Conservation (phyloP, 2,888 invertebrate species). For the Cylloceria caligata region DNA sequence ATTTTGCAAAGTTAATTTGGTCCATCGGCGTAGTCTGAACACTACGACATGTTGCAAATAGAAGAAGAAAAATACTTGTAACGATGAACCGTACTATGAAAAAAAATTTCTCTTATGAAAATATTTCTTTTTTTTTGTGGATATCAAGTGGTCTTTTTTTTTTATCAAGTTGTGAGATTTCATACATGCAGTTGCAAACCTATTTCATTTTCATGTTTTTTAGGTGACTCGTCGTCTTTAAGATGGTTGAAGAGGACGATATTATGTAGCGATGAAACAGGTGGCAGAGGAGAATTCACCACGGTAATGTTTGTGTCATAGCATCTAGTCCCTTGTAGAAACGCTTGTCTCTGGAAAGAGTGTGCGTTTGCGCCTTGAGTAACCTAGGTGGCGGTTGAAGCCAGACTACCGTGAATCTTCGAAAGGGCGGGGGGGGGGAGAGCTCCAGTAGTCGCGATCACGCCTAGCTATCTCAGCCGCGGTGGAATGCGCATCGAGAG, state of each 20-base stretch:
- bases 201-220: too few species aligned
- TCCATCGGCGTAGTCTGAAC: too few species aligned
- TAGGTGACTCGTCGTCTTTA: too few species aligned
- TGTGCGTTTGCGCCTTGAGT: constrained; percentile 50
- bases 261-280: constrained; percentile 19
- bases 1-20: too few species aligned
- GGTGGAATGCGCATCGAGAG: constrained; percentile 64
- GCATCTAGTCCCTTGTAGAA: constrained; percentile 42
- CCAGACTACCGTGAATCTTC: constrained; percentile 32
- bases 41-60: too few species aligned
- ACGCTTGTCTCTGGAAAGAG: constrained; percentile 46
- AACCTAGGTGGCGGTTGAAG: constrained; percentile 64
- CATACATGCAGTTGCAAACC: too few species aligned
- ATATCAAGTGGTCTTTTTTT: too few species aligned
- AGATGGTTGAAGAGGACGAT: constrained; percentile 5
- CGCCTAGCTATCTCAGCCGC: constrained; percentile 57
- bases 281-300: constrained; percentile 29
- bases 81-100: too few species aligned
- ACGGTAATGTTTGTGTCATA: constrained; percentile 19
- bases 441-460: constrained; percentile 59
- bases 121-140: too few species aligned
- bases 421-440: constrained; percentile 55
- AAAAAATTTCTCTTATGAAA: too few species aligned
- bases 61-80: too few species aligned
- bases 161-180: too few species aligned